Conservation (phyloP, 2,113 vertebrate genomes). For the Cromileptes altivelis region DNA sequence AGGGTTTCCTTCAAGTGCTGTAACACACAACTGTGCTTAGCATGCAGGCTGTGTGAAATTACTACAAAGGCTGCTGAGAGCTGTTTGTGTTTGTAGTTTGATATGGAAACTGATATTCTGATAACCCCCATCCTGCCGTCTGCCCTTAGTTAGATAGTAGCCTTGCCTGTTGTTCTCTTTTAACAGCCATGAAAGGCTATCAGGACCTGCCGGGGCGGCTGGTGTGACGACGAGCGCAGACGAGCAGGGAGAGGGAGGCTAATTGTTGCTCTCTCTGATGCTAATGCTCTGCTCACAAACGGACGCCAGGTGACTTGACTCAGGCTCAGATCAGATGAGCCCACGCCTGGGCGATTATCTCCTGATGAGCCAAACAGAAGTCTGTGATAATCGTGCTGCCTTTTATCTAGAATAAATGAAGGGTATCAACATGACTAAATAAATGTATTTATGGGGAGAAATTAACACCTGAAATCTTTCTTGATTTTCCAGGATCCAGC, state of each 20-base stretch:
- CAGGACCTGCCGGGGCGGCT: slow-evolving; percentile 15
- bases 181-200: slow-evolving; percentile 45
- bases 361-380: slow-evolving; percentile 40
- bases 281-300: slow-evolving; percentile 58
- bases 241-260: slow-evolving; percentile 18
- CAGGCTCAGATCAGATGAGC: slow-evolving; percentile 44
- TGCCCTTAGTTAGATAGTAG: slow-evolving; percentile 37
- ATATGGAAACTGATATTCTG: slow-evolving; percentile 52
- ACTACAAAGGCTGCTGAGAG: slow-evolving; percentile 36
- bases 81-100: slow-evolving; percentile 61
- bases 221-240: slow-evolving; percentile 14
- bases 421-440: not conserved
- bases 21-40: not conserved
- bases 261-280: slow-evolving; percentile 67
- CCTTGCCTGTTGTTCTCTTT: slow-evolving; percentile 34
- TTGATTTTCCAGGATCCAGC: not conserved
- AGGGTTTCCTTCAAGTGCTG: not conserved
- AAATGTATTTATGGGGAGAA: not conserved
- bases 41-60: slow-evolving; percentile 10
- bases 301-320: slow-evolving; percentile 62
- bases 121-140: slow-evolving; percentile 45
- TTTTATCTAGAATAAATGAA: slow-evolving; percentile 14
- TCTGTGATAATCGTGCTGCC: slow-evolving; percentile 3
- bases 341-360: slow-evolving; percentile 52
- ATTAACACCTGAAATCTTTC: not conserved